phyloP scores from a whole-genome alignment of 2,888 invertebrate species.

The Acronicta aceris region DNA sequence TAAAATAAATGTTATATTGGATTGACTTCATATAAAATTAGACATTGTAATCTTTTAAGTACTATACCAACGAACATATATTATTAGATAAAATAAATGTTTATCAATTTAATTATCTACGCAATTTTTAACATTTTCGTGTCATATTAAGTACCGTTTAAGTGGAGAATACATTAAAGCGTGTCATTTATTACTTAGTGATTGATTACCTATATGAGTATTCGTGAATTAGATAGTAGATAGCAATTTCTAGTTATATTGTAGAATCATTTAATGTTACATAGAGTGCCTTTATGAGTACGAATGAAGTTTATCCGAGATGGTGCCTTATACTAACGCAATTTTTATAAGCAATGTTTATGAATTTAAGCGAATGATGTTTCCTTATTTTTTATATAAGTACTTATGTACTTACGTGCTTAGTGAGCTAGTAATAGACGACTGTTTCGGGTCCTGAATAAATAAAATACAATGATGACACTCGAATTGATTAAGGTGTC shows the following conservation, averaged over 20 bases:
- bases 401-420: neutral
- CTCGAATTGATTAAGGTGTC: no score
- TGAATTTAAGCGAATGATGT: conserved; percentile 18
- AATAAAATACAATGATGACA: no score
- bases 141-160: conserved; percentile 10
- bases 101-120: neutral
- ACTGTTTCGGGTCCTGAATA: neutral
- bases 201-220: neutral
- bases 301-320: conserved; percentile 58
- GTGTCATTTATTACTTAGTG: conserved; percentile 12
- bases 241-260: conserved; percentile 46
- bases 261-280: conserved; percentile 34
- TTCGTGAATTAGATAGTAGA: conserved; percentile 28
- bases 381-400: neutral
- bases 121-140: conserved; percentile 9
- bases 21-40: conserved; percentile 5
- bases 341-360: conserved; percentile 41
- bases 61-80: no score
- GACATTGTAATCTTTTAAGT: no score
- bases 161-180: conserved; percentile 17
- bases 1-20: conserved; percentile 17
- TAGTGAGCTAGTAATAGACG: neutral
- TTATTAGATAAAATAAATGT: no score
- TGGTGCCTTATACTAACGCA: conserved; percentile 60
- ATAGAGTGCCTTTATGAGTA: conserved; percentile 55